Evolutionary conservation across 2,113 vertebrate genomes (phyloP), one percentile per base, ranked within the genome.

Genomic region (Silurus meridionalis): DNA sequence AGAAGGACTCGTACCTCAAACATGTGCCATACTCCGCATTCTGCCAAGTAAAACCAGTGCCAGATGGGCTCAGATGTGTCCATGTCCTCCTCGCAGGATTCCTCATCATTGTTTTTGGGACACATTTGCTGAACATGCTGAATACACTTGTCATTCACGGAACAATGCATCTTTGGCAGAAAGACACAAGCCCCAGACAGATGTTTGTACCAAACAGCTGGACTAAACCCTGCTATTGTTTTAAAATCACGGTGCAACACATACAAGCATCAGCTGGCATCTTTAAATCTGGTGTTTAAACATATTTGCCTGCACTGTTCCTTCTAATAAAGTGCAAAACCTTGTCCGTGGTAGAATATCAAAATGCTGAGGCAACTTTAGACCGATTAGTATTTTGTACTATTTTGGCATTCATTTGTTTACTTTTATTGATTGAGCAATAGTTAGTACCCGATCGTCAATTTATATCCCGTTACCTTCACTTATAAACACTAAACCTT

Each of bases 21-120:
- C 96, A 98, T 98, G 71, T 99, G 98, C 98, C 97, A 99, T 89
- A 98, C 97, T 81, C 98, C 98, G 85, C 98, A 99, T 66, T 99
- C 98, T 0, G 97, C 98, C 92, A 99, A 92, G 91, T 97, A 99
- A 93, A 98, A 99, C 98, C 98, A 99, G 90, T 96, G 96, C 98
- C 97, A 99, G 89, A 96, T 97, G 0, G 96, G 95, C 14, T 99
- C 97, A 0, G 97, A 96, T 0, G 96, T 98, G 93, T 99, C 98
- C 98, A 99, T 99, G 9, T 97, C 97, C 89, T 98, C 97, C 37
- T 94, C 90, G 3, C 75, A 79, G 64, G 93, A 93, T 28, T 93
- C 94, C 90, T 95, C 94, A 89, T 95, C 94, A 21, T 92, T 88
- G 21, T 88, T 85, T 82, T 93, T 94, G 90, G 92, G 87, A 85